Evolutionary conservation across 2,797 vertebrate genomes (phyloP), one percentile per base, ranked within the genome.

Genomic region (Danionella dracula): DNA sequence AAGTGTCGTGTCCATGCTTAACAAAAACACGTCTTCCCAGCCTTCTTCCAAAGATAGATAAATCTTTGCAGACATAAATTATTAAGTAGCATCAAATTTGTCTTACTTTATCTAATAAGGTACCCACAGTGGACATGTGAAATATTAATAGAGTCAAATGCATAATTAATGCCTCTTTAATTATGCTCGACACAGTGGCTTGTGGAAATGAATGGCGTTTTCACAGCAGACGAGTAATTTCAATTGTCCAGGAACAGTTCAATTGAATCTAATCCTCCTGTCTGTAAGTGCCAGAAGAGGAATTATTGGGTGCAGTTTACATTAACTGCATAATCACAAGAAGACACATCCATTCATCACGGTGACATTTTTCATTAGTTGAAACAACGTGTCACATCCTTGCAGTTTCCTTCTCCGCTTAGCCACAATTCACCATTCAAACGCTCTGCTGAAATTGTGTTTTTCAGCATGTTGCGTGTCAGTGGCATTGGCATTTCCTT

Each of bases 131-230:
- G 53, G 72, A 76, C 54, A 10, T 2, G 19, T 85, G 65, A 86
- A 88, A 84, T 77, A 88, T 86, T 76, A 74, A 89, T 85, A 78
- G 73, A 68, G 23, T 8, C 13, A 16, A 66, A 78, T 90, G 75
- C 83, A 89, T 88, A 86, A 89, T 89, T 82, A 84, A 89, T 82
- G 64, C 4, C 64, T 80, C 76, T 79, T 87, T 87, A 89, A 89
- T 89, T 86, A 84, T 81, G 75, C 72, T 42, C 56, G 50, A 73
- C n/a, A 32, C 71, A 45, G 63, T 71, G 73, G 74, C 72, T 63
- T 66, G 74, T 82, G 75, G 73, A 81, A 83, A 87, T 84, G 77
- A 83, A 88, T 88, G 80, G 60, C 81, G 80, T 87, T 87, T 87
- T 86, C 79, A 82, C 81, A 80, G 79, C 71, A 55, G 73, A 81